Evolutionary conservation across 2,888 invertebrate genomes (phyloP), one percentile per base, ranked within the genome.

Genomic region (Polyommatus iphigenia): DNA sequence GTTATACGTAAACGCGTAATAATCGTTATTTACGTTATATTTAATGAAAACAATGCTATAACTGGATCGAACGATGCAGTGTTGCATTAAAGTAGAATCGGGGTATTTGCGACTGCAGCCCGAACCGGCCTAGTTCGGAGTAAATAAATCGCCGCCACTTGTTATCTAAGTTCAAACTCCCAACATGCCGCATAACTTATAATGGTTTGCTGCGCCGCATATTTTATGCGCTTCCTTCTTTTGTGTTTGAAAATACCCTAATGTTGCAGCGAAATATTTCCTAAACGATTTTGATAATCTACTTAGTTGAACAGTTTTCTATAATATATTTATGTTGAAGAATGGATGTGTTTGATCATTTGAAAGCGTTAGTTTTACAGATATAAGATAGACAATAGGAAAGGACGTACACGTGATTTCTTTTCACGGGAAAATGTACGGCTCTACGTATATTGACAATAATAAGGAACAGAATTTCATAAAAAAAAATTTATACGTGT

Each of bases 141-240:
- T 75, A 29, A 50, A 75, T 75, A 75, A 50, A 54, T 75, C 75
- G 75, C 54, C 24, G 32, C 24, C 75, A 46, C 50, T 75, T 75
- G 75, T 75, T 75, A 75, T 75, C 75, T 75, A 75, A 75, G 20
- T 75, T 15, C 50, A 29, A 75, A 75, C 75, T 75, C 54, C 18
- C 13, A 73, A 75, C 29, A 54, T 50, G 46, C 46, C 73, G 73
- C 50, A 46, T 54, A 75, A 75, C 50, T 75, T 46, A 75, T 75
- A 54, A 75, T 50, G 29, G 73, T 20, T 73, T 73, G 50, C 75
- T 29, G 20, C 29, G 54, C 54, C 75, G 54, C 75, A 75, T 50
- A 54, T 54, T 75, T 75, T 54, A 75, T 67, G 29, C 67, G 29
- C 15, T 67, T 67, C 67, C 32, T 15, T 29, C 29, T 67, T 67